A percentile compares a stretch with the other conserved stretches of the same genome.
These are phyloP conservation scores for Microcebus tavaratra DNA, from an alignment of 2,113 vertebrate species.

Conservation along the genomic window DNA sequence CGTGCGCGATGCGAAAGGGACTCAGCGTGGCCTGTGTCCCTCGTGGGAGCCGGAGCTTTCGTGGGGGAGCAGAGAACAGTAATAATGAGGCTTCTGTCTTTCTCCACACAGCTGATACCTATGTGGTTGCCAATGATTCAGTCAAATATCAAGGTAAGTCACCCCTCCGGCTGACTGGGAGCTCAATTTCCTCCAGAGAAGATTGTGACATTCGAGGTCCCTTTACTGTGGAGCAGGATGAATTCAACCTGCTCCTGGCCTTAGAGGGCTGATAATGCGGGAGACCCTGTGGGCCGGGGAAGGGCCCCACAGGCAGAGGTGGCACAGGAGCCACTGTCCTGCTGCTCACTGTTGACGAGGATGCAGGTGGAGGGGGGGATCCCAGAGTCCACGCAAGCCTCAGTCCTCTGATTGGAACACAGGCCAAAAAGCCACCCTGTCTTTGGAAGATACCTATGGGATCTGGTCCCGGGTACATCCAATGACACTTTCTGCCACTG, in stretches of 20 bases:
- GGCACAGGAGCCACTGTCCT: too few relatives aligned
- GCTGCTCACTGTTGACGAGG: too few relatives aligned
- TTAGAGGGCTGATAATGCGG: not conserved
- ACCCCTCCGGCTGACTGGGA: not conserved
- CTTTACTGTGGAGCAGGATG: not conserved
- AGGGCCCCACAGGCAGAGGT: not conserved
- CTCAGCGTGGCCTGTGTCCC: not conserved
- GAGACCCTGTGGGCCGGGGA: not conserved
- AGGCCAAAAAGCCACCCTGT: not conserved
- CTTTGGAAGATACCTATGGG: not conserved
- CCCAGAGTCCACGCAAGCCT: not conserved
- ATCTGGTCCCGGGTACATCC: not conserved
- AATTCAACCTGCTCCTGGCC: not conserved
- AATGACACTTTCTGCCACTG: not conserved
- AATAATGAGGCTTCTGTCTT: conserved; percentile 70
- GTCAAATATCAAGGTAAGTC: conserved; percentile 95
- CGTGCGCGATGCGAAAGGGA: not conserved
- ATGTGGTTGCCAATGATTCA: conserved; percentile 99
- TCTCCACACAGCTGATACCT: conserved; percentile 92
- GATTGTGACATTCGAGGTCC: fast-evolving
- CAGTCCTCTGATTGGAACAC: not conserved
- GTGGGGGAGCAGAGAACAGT: not conserved
- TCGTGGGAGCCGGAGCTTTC: not conserved
- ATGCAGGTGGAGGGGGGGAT: not conserved
- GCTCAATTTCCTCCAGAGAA: not conserved